phyloP scores from a whole-genome alignment of 2,888 invertebrate species.

The Strigamia transsilvanica region DNA sequence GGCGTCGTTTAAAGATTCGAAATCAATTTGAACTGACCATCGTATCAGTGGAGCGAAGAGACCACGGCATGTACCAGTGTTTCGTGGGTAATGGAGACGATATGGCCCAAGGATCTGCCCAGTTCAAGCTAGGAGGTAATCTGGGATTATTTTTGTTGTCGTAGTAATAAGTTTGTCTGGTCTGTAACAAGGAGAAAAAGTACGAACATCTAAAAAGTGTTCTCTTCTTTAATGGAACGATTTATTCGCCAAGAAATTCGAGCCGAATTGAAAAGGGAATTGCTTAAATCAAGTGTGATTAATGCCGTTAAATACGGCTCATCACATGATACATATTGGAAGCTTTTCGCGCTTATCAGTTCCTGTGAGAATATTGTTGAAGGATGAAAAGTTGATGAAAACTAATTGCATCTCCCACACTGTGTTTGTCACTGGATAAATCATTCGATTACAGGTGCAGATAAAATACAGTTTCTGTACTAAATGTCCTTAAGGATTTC shows the following conservation, averaged over 20 bases:
- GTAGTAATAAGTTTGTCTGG: neutral
- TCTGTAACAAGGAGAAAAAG: neutral
- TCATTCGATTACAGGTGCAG: slow-evolving; percentile 4
- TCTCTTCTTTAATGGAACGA: neutral
- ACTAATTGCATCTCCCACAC: slow-evolving; percentile 24
- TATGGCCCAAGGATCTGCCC: slow-evolving; percentile 83
- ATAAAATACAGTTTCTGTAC: neutral
- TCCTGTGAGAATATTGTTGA: slow-evolving; percentile 32
- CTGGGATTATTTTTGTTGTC: slow-evolving; percentile 14
- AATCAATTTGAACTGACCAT: slow-evolving; percentile 33
- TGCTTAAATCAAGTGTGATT: neutral
- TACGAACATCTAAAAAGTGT: neutral
- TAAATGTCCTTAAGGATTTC: neutral
- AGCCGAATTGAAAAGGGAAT: neutral
- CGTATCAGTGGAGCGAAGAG: slow-evolving; percentile 36
- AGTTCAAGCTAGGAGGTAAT: slow-evolving; percentile 81
- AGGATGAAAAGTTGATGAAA: slow-evolving; percentile 43
- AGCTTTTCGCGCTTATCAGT: slow-evolving; percentile 27
- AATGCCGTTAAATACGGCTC: neutral
- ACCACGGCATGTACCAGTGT: slow-evolving; percentile 52
- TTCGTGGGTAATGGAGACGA: slow-evolving; percentile 80
- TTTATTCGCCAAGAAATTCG: neutral
- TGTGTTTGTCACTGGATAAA: slow-evolving; percentile 29
- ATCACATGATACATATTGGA: slow-evolving; percentile 18
- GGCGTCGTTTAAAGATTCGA: slow-evolving; percentile 40